Conservation (phyloP, 2,797 vertebrate genomes). For the Cirrhinus mrigala region DNA sequence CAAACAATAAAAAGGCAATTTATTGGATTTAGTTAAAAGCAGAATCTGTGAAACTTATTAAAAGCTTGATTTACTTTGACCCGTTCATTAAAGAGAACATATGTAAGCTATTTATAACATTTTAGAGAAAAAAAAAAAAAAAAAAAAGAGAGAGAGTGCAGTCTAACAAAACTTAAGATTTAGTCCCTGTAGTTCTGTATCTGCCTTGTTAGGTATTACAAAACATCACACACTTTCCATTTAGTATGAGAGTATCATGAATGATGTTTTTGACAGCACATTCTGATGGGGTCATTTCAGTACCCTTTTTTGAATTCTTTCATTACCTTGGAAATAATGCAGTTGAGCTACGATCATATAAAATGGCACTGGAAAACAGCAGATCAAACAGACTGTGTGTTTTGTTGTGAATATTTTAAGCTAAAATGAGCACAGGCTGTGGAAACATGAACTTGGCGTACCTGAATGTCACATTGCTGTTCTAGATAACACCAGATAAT, state of each 20-base stretch:
- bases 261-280: background rate
- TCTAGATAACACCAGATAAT: slow-evolving; percentile 39
- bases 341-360: background rate
- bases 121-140: too few relatives aligned
- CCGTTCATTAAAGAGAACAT: background rate
- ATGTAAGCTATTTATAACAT: background rate
- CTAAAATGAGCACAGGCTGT: slow-evolving; percentile 13
- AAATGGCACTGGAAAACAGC: background rate
- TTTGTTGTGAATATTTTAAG: background rate
- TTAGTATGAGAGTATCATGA: background rate
- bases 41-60: background rate
- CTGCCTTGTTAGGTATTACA: too few relatives aligned
- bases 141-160: too few relatives aligned
- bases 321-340: background rate
- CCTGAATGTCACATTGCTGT: slow-evolving; percentile 33
- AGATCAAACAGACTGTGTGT: slow-evolving; percentile 5
- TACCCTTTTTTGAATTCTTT: background rate
- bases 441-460: slow-evolving; percentile 29
- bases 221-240: background rate
- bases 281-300: background rate
- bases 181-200: background rate
- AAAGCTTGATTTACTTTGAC: background rate
- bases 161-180: background rate
- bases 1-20: background rate
- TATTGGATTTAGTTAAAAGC: background rate